phyloP scores from a whole-genome alignment of 1,140 invertebrate species.

The Bilobella aurantiaca region DNA sequence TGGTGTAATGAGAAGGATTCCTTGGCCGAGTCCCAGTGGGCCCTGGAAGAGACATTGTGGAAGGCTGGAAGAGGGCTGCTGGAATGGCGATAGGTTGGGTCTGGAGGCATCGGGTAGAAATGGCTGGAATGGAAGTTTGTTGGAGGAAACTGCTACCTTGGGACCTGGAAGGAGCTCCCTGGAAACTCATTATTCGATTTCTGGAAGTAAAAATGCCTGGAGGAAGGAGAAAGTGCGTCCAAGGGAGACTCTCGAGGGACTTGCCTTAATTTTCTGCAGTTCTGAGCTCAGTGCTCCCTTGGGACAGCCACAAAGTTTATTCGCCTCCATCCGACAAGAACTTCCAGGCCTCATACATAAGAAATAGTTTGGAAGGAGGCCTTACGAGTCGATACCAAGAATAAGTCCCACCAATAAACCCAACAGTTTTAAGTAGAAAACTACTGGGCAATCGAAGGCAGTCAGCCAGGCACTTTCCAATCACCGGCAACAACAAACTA shows the following conservation, averaged over 20 bases:
- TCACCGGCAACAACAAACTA: too few species aligned
- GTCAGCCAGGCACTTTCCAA: too few species aligned
- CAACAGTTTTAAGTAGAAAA: not conserved
- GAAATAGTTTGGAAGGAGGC: not conserved
- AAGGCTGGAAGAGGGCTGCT: not conserved
- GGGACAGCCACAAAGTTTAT: conserved; percentile 37
- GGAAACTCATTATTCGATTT: conserved; percentile 38
- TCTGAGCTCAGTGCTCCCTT: conserved; percentile 54
- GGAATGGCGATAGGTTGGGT: not conserved
- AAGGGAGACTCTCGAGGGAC: conserved; percentile 50
- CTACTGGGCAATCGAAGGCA: not conserved
- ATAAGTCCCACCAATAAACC: not conserved
- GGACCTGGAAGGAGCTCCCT: conserved; percentile 32
- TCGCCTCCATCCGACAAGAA: not conserved
- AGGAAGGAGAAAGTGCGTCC: conserved; percentile 35
- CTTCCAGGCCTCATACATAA: not conserved
- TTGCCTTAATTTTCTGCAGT: conserved; percentile 60
- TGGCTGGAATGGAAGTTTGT: conserved; percentile 16
- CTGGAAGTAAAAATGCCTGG: conserved; percentile 37
- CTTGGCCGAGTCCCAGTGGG: too few species aligned
- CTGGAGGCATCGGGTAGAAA: too few species aligned
- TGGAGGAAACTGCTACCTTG: conserved; percentile 35
- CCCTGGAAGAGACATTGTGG: conserved; percentile 10
- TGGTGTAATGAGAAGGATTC: conserved; percentile 9
- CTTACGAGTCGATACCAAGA: not conserved